phyloP scores from a whole-genome alignment of 2,888 invertebrate genomes.

The Brenthis daphne region DNA sequence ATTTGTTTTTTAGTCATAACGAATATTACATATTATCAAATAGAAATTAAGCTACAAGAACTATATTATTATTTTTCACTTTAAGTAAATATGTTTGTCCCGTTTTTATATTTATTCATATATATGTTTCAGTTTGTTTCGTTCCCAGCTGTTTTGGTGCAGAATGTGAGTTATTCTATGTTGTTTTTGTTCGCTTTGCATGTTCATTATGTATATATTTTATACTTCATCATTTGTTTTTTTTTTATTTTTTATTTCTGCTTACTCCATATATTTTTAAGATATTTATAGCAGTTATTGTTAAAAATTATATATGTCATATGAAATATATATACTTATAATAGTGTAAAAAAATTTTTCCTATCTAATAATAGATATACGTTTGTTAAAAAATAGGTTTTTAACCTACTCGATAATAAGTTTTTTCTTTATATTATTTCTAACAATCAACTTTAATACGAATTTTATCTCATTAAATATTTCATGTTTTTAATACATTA shows the following conservation, averaged over 20 bases:
- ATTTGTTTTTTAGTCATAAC: no score
- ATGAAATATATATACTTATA: not conserved
- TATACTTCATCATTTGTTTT: not conserved
- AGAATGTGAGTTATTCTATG: slow-evolving; percentile 70
- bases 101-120: slow-evolving; percentile 38
- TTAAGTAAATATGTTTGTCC: not conserved
- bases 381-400: no score
- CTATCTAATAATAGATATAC: no score
- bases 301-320: not conserved
- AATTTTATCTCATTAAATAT: no score
- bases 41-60: no score
- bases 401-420: no score
- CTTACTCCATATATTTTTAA: not conserved
- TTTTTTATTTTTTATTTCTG: not conserved
- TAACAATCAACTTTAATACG: no score
- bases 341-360: no score
- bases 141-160: slow-evolving; percentile 71
- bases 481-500: no score
- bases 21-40: no score
- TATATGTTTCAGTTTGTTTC: slow-evolving; percentile 49
- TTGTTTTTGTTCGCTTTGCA: slow-evolving; percentile 50
- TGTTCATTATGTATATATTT: slow-evolving; percentile 18
- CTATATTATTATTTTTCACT: not conserved
- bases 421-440: no score
- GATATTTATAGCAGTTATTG: no score